Percentiles rank a stretch among this genome's conserved stretches.
Evolutionary conservation across 2,888 invertebrate genomes (phyloP).

Genomic region (Nymphalis c-album): DNA sequence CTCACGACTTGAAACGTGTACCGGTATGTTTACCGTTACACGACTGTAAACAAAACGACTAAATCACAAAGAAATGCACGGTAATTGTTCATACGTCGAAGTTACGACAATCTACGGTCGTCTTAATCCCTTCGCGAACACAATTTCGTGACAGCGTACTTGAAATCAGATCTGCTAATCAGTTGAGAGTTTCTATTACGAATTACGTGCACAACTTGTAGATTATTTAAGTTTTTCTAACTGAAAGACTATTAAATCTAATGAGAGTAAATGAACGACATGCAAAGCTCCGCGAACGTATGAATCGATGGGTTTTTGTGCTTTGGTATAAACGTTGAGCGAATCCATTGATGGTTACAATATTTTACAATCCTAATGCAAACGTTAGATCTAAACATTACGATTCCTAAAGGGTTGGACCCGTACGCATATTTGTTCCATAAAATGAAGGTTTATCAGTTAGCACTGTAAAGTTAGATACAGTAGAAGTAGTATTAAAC

Average conservation of each 20-base stretch:
- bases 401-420: slow-evolving; percentile 80
- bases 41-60: slow-evolving; percentile 16
- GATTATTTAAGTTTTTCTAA: slow-evolving; percentile 77
- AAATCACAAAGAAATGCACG: not conserved
- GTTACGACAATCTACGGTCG: not conserved
- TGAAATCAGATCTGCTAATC: slow-evolving; percentile 59
- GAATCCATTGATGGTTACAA: slow-evolving; percentile 72
- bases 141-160: slow-evolving; percentile 3
- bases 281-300: slow-evolving; percentile 69
- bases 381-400: slow-evolving; percentile 76
- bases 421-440: slow-evolving; percentile 77
- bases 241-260: slow-evolving; percentile 81
- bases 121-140: slow-evolving; percentile 21
- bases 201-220: slow-evolving; percentile 54
- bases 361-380: slow-evolving; percentile 77
- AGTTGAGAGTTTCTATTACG: slow-evolving; percentile 33
- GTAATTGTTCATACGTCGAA: not conserved
- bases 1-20: slow-evolving; percentile 37
- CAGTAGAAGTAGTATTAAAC: slow-evolving; percentile 59
- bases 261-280: slow-evolving; percentile 65
- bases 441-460: slow-evolving; percentile 63
- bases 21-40: slow-evolving; percentile 28
- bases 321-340: slow-evolving; percentile 82
- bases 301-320: slow-evolving; percentile 81
- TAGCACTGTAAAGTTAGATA: slow-evolving; percentile 66